phyloP scores from a whole-genome alignment of 2,888 invertebrate genomes.

The Daptonema setosum region DNA sequence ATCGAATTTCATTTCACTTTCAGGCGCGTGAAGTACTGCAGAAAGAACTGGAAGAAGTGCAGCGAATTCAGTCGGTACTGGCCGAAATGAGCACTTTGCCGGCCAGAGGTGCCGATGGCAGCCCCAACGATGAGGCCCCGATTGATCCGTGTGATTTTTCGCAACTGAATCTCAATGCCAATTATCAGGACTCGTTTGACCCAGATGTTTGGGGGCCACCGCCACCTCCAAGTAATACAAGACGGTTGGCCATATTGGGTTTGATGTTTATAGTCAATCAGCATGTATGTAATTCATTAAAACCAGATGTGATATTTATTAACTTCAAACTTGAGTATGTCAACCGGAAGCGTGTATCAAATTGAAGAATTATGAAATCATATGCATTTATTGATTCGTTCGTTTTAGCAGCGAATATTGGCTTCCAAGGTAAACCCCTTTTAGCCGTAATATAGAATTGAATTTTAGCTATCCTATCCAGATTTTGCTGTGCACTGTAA shows the following conservation, averaged over 20 bases:
- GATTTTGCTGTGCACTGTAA: too few species aligned
- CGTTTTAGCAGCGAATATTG: too few species aligned
- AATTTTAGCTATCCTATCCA: too few species aligned
- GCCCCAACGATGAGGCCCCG: background rate
- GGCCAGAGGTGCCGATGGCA: background rate
- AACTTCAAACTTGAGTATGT: too few species aligned
- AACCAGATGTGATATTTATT: too few species aligned
- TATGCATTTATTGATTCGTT: too few species aligned
- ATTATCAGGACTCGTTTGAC: constrained; percentile 48
- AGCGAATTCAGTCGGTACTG: constrained; percentile 5
- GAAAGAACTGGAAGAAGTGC: constrained; percentile 4
- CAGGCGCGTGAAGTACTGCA: constrained; percentile 7
- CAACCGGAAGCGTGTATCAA: too few species aligned
- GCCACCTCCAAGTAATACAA: constrained; percentile 13
- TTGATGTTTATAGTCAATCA: background rate
- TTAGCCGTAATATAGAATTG: too few species aligned
- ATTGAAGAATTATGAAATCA: too few species aligned
- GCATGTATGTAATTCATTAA: too few species aligned
- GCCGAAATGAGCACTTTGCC: constrained; percentile 5
- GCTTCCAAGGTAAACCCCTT: too few species aligned
- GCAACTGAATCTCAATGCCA: constrained; percentile 14
- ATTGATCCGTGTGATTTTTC: background rate
- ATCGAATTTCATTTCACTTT: too few species aligned
- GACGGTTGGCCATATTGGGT: background rate
- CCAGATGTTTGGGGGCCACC: constrained; percentile 50